Percentiles rank a stretch among this genome's conserved stretches.
Conservation (phyloP, 2,797 vertebrate species). For the Mormyrops boulengeri region DNA sequence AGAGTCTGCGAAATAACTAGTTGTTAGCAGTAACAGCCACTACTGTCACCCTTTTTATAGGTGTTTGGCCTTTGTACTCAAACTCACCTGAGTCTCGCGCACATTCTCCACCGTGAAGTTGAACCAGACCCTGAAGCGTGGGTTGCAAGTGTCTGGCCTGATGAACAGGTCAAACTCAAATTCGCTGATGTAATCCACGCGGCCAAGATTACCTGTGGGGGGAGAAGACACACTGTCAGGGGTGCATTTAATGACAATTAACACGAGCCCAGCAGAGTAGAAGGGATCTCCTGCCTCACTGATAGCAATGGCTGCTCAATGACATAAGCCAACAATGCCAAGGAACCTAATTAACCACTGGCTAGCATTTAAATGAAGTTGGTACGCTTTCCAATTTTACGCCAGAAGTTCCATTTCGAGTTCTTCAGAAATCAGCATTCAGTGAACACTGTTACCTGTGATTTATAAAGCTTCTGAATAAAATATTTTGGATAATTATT, state of each 20-base stretch:
- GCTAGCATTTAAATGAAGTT: background rate
- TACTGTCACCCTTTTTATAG: background rate
- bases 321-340: background rate
- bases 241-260: background rate
- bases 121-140: constrained; percentile 97
- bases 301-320: background rate
- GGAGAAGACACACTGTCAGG: background rate
- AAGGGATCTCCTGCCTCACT: background rate
- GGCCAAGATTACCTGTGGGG: constrained; percentile 83
- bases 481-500: background rate
- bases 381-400: background rate
- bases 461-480: background rate
- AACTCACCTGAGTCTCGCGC: constrained; percentile 86
- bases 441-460: background rate
- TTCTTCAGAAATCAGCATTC: background rate
- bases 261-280: background rate
- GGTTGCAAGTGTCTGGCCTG: constrained; percentile 94
- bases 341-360: background rate
- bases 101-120: constrained; percentile 96
- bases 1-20: background rate
- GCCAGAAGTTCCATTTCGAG: background rate
- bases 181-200: constrained; percentile 86
- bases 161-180: constrained; percentile 98
- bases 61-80: background rate
- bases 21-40: background rate